Evolutionary conservation across 1,140 invertebrate species (phyloP).

Genomic region (Magallana gigas): DNA sequence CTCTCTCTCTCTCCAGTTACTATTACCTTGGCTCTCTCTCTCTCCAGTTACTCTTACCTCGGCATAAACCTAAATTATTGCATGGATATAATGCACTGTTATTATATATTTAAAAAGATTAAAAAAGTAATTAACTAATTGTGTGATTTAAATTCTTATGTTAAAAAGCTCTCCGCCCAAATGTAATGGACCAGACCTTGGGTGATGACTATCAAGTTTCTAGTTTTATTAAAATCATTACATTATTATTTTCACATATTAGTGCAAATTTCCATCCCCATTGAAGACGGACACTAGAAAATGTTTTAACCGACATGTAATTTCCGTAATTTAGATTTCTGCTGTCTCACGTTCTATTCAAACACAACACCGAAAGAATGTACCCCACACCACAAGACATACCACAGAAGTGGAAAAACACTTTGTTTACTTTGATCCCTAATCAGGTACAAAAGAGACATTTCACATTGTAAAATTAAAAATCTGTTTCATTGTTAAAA

Average conservation of each 20-base stretch:
- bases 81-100: too few species aligned
- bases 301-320: background rate
- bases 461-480: conserved; percentile 9
- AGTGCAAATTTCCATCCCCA: background rate
- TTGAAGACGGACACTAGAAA: background rate
- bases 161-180: background rate
- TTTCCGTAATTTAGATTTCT: conserved; percentile 20
- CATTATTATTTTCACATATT: conserved; percentile 13
- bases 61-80: too few species aligned
- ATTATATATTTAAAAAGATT: too few species aligned
- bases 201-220: background rate
- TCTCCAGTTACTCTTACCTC: background rate
- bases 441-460: conserved; percentile 1
- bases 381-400: background rate
- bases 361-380: background rate
- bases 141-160: too few species aligned
- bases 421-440: conserved; percentile 28
- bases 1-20: background rate
- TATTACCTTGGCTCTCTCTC: background rate
- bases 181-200: background rate
- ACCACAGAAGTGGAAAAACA: background rate
- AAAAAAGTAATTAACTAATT: too few species aligned
- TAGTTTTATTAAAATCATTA: background rate
- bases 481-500: conserved; percentile 37
- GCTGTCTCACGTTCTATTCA: conserved; percentile 20